phyloP scores from a whole-genome alignment of 2,113 vertebrate genomes.

The Laticauda colubrina region DNA sequence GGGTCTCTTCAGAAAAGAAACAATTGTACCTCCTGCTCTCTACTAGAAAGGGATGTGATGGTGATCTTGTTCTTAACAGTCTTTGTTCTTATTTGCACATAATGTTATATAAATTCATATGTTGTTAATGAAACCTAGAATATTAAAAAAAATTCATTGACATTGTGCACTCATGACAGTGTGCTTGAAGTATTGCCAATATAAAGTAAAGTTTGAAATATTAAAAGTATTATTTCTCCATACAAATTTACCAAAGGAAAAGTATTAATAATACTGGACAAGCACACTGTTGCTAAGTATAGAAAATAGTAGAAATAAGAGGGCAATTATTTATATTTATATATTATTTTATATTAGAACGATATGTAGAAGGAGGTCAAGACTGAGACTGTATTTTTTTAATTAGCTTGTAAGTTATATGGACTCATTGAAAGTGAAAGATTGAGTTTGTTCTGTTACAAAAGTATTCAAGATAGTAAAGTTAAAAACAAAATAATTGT shows the following conservation, averaged over 20 bases:
- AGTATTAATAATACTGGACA: background rate
- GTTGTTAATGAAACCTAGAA: background rate
- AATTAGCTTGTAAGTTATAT: background rate
- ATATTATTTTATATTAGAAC: background rate
- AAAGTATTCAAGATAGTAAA: no score
- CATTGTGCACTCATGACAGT: background rate
- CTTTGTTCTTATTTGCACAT: background rate
- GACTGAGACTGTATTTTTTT: background rate
- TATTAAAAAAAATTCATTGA: background rate
- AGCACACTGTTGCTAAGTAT: background rate
- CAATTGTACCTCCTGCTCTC: background rate
- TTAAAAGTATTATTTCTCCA: background rate
- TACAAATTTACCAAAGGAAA: background rate
- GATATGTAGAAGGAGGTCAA: background rate
- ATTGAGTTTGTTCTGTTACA: no score
- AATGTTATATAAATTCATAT: background rate
- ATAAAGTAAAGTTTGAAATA: background rate
- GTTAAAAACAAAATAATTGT: no score
- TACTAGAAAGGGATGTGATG: background rate
- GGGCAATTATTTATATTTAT: background rate
- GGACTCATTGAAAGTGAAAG: no score
- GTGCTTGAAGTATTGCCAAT: background rate
- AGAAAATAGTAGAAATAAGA: background rate
- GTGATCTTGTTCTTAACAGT: background rate
- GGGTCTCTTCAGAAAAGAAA: background rate